Conservation (phyloP, 2,113 vertebrate genomes). For the Sapayoa aenigma region DNA sequence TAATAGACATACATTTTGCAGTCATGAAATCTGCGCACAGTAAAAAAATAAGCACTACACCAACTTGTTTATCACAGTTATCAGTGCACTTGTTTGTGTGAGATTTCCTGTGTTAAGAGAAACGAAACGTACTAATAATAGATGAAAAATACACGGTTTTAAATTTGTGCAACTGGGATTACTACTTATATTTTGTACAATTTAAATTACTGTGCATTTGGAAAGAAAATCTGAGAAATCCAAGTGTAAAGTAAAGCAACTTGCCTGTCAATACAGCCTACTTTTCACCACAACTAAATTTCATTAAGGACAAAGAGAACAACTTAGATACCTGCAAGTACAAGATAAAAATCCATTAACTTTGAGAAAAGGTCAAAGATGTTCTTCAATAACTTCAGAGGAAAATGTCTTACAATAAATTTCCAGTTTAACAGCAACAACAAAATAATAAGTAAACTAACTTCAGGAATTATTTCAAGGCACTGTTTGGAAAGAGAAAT, state of each 20-base stretch:
- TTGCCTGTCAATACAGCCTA: background rate
- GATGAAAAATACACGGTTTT: conserved; percentile 53
- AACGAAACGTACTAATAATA: conserved; percentile 66
- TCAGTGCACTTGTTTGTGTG: conserved; percentile 68
- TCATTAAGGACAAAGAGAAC: background rate
- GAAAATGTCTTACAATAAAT: background rate
- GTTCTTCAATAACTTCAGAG: background rate
- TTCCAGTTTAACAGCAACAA: background rate
- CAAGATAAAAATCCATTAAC: background rate
- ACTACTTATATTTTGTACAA: conserved; percentile 34
- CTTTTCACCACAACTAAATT: background rate
- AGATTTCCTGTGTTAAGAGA: conserved; percentile 71
- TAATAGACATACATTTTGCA: background rate
- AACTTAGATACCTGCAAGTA: background rate
- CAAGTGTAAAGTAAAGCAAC: background rate
- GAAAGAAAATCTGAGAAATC: background rate
- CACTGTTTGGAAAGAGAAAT: background rate
- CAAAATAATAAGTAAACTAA: background rate
- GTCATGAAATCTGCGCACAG: background rate
- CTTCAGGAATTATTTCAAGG: background rate
- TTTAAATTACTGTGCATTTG: background rate
- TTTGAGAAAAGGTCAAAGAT: background rate
- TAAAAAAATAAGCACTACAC: conserved; percentile 41
- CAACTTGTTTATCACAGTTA: conserved; percentile 68
- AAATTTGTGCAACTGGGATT: conserved; percentile 20